Conservation (phyloP, 2,113 vertebrate genomes). For the Thunnus maccoyii region DNA sequence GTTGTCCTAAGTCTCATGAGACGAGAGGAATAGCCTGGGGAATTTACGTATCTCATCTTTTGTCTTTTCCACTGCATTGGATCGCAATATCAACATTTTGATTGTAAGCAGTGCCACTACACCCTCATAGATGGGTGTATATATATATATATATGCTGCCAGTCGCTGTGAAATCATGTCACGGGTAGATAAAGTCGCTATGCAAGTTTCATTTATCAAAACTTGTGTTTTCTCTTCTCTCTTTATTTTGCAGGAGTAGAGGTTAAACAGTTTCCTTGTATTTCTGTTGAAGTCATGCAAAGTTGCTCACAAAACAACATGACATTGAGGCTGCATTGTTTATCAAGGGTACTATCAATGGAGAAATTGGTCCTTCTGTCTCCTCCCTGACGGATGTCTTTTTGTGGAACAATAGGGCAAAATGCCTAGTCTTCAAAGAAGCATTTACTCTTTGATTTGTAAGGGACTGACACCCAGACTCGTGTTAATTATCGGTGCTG, state of each 20-base stretch:
- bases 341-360: too few species aligned
- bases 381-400: too few species aligned
- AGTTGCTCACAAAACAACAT: too few species aligned
- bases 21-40: slow-evolving; percentile 25
- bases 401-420: too few species aligned
- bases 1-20: slow-evolving; percentile 15
- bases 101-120: slow-evolving; percentile 27
- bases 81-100: slow-evolving; percentile 54
- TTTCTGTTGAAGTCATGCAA: too few species aligned
- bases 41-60: slow-evolving; percentile 28
- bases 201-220: slow-evolving; percentile 19
- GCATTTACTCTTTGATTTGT: too few species aligned
- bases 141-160: slow-evolving; percentile 8
- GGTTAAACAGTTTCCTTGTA: not conserved
- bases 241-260: not conserved
- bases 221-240: not conserved
- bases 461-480: too few species aligned
- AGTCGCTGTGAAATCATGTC: slow-evolving; percentile 24
- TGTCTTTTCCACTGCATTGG: slow-evolving; percentile 41
- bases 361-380: too few species aligned
- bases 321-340: too few species aligned
- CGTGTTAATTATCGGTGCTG: too few species aligned
- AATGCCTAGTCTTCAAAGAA: too few species aligned
- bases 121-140: slow-evolving; percentile 28
- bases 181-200: not conserved